A percentile compares a stretch with the other conserved stretches of the same genome.
Evolutionary conservation across 1,140 invertebrate species (phyloP).

Genomic region (Drosophila bocki): DNA sequence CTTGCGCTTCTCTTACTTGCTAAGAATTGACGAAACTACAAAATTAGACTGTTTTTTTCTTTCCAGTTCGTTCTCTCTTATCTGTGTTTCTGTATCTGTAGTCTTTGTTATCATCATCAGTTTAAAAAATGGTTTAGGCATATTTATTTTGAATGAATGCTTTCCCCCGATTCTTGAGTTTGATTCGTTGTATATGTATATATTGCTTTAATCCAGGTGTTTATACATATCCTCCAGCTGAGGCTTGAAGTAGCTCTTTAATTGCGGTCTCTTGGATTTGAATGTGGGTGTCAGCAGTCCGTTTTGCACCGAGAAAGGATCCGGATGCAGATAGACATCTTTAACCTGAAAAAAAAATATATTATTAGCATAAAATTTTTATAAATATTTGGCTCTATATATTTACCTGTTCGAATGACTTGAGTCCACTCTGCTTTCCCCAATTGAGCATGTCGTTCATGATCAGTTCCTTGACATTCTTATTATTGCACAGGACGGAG

Average conservation of each 20-base stretch:
- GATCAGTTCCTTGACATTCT: constrained; percentile 95
- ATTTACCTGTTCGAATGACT: constrained; percentile 97
- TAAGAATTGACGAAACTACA: constrained; percentile 80
- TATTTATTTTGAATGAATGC: constrained; percentile 61
- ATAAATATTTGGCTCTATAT: background rate
- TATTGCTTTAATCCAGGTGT: constrained; percentile 84
- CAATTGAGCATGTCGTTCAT: constrained; percentile 94
- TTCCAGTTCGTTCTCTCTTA: constrained; percentile 41
- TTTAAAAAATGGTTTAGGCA: constrained; percentile 52
- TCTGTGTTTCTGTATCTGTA: constrained; percentile 60
- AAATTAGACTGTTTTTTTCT: constrained; percentile 46
- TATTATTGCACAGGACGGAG: constrained; percentile 94
- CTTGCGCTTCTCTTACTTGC: constrained; percentile 67
- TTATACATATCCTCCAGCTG: constrained; percentile 96
- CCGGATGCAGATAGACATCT: constrained; percentile 96
- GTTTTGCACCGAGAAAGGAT: constrained; percentile 98
- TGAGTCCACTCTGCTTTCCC: constrained; percentile 95
- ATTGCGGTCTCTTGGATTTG: constrained; percentile 96
- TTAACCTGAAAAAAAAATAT: constrained; percentile 91
- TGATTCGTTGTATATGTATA: constrained; percentile 45
- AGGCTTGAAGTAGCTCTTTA: constrained; percentile 95
- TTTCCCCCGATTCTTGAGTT: constrained; percentile 51
- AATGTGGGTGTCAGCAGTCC: constrained; percentile 98
- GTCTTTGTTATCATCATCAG: constrained; percentile 68
- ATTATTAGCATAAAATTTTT: too few species aligned